A percentile compares a stretch with the other conserved stretches of the same genome.
These are phyloP conservation scores for Nephrotoma appendiculata DNA, from an alignment of 2,888 invertebrate genomes.

Conservation along the genomic window DNA sequence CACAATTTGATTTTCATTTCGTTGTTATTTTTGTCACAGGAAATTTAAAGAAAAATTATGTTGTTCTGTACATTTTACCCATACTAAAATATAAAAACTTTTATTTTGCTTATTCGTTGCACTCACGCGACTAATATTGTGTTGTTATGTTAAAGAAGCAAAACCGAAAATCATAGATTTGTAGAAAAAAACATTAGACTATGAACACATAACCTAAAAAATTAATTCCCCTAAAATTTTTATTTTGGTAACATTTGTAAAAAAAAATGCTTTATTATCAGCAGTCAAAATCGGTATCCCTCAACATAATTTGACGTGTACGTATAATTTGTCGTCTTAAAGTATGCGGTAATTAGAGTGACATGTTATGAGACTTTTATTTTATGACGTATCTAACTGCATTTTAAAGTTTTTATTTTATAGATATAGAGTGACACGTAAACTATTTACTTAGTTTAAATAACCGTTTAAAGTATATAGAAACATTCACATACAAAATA, in stretches of 20 bases:
- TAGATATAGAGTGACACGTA: not conserved
- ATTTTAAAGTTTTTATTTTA: not conserved
- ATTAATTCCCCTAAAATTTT: not conserved
- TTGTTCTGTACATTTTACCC: not conserved
- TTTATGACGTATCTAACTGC: not conserved
- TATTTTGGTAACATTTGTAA: not conserved
- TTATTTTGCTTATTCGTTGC: not conserved
- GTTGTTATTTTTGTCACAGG: not conserved
- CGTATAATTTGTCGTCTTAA: not conserved
- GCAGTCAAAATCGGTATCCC: not conserved
- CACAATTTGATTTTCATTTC: not conserved
- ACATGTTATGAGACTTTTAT: not conserved
- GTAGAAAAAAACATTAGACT: not conserved
- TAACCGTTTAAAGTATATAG: not conserved
- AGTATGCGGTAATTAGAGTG: not conserved
- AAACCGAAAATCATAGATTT: not conserved
- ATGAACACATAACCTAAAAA: not conserved
- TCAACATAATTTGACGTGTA: not conserved
- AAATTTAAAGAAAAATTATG: not conserved
- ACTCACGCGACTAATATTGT: not conserved
- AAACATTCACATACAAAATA: not conserved
- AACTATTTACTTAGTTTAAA: not conserved
- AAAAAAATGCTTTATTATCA: not conserved
- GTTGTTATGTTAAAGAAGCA: not conserved
- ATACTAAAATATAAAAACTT: not conserved